Base-by-base conservation (phyloP, 2,888 invertebrate genomes). In the Nemoura dubitans region DNA sequence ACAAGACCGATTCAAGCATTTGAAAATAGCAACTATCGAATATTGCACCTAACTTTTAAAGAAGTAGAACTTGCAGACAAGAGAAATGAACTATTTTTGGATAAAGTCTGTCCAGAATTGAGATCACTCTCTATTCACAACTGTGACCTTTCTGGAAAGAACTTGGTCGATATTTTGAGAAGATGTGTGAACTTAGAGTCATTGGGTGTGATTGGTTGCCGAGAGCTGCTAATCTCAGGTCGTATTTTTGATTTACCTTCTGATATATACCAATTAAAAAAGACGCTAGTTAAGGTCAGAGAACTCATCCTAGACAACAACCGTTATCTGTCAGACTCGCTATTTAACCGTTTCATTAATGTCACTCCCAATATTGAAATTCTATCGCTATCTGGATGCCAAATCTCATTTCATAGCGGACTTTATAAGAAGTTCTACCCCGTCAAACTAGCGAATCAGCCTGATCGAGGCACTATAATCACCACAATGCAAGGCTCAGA, bases 171-270 rank as follows among this genome's bases (percentile, higher is more conserved):
- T 86, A 93, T 95, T 82, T 89, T 95, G 77, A 92, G 93, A 87
- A 92, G 92, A 88, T 93, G 95, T 89, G 91, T 91, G 26, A 93
- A 93, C 89, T 91, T 96, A 87, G 92, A 93, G 89, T 90, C 91
- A 86, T 91, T 96, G 26, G 93, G 93, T 83, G 92, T 96, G 85
- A 93, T 94, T 88, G 93, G 93, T 86, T 96, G 96, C 89, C 94
- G 95, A 89, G 95, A 95, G 87, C 92, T 96, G 27, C 94, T 96
- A 88, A 96, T 96, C 95, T 94, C 95, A 0, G 96, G 96, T 0
- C 93, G 94, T 21, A 91, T 96, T 77, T 90, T 96, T 77, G 95
- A 95, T 89, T 93, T 93, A 42, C 92, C 93, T 84, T 92, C 93
- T 16, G 94, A 95, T 88, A 92, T 93, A 0, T 91, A 93, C 76